Evolutionary conservation across 1,140 invertebrate species (phyloP), one percentile per base, ranked within the genome.

Genomic region (Neodiprion lecontei): DNA sequence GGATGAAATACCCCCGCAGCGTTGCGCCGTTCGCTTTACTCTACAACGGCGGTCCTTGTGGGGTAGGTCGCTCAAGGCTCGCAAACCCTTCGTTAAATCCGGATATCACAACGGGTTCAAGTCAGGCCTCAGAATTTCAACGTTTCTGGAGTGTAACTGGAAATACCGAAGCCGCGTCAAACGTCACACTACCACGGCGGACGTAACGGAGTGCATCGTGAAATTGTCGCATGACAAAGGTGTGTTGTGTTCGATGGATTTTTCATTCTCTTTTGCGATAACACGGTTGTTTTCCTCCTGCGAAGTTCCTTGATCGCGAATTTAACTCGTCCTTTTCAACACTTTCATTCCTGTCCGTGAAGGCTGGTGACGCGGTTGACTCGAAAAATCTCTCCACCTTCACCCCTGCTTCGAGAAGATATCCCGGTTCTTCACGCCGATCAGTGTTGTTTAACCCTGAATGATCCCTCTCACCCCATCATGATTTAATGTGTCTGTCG

Each of bases 21-120:
- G 71, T 79, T 71, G 74, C 72, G 72, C 28, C 70, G 67, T 47
- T 61, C 75, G 74, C 72, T 75, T 82, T 83, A 83, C 81, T 84
- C 81, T 79, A 79, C 78, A 80, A 80, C 82, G 69, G 73, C 73
- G 75, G 75, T 72, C 69, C 77, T 80, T 80, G 81, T 80, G 80
- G 75, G 79, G 80, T 83, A 83, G 82, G 78, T 84, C 83, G 78
- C 74, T 73, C 72, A 48, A 61, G 74, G 68, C 70, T 61, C 72
- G 70, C 48, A 68, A 73, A 61, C 47, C 67, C 40, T 49, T 70
- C 69, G 28, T 48, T 70, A 47, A 66, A 28, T 61, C 40, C 40
- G 11, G 1, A 40, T 40, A 40, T 40, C 28, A 40, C 28, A 40
- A 40, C 28, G 28, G 28, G 28, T 5, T 3, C 28, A 40, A 40